These are phyloP conservation scores for Agriopis marginaria DNA, from an alignment of 2,888 invertebrate species.

Conservation along the genomic window DNA sequence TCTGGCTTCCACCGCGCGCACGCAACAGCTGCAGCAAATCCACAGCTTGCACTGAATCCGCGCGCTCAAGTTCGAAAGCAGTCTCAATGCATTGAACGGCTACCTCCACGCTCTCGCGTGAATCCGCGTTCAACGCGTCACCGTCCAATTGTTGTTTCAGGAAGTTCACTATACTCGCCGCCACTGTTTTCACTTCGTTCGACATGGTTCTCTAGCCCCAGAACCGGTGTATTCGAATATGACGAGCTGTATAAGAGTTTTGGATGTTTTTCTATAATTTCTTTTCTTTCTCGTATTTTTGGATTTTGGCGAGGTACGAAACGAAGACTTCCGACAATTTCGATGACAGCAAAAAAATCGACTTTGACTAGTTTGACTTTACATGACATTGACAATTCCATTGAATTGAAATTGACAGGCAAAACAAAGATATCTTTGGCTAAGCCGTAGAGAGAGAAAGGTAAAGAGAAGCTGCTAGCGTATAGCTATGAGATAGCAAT, in stretches of 20 bases:
- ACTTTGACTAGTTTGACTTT: no score
- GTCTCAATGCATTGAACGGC: constrained; percentile 97
- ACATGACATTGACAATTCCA: no score
- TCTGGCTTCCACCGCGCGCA: constrained; percentile 59
- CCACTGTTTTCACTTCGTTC: constrained; percentile 75
- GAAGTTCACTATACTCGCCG: constrained; percentile 86
- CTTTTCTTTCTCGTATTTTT: no score
- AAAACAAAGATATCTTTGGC: no score
- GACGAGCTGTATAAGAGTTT: not conserved
- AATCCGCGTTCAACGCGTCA: constrained; percentile 72
- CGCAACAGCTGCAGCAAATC: constrained; percentile 71
- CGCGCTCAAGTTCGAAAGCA: constrained; percentile 91
- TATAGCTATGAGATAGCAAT: no score
- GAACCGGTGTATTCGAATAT: not conserved
- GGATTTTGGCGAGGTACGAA: no score
- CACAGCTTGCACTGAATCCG: constrained; percentile 70
- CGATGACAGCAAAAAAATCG: no score
- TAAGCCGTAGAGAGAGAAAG: no score
- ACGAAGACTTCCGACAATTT: no score
- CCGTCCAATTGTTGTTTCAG: constrained; percentile 85
- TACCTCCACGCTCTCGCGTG: constrained; percentile 94
- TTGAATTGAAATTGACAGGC: no score
- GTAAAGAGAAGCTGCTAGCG: no score
- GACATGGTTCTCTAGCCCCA: constrained; percentile 59
- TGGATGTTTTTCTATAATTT: not conserved